These are phyloP conservation scores for Paedocypris micromegethes DNA, from an alignment of 2,797 vertebrate genomes.

Conservation along the genomic window DNA sequence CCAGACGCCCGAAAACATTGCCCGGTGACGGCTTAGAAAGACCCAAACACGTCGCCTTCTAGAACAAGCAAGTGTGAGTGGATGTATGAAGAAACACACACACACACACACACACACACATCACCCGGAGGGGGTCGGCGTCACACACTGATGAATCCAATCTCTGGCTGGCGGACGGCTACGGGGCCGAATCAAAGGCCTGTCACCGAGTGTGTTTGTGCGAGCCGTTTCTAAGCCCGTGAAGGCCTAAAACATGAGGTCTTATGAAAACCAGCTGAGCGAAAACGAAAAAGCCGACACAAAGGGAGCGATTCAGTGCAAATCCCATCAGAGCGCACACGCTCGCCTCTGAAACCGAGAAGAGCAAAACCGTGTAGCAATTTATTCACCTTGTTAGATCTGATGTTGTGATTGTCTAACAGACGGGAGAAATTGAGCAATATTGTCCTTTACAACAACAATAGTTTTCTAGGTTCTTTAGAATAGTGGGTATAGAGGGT, in stretches of 20 bases:
- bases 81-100: slow-evolving; percentile 10
- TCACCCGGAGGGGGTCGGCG: slow-evolving; percentile 13
- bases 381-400: neutral
- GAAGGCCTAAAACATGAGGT: slow-evolving; percentile 16
- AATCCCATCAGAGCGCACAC: neutral
- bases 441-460: no score
- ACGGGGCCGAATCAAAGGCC: slow-evolving; percentile 34
- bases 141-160: slow-evolving; percentile 23
- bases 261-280: slow-evolving; percentile 41
- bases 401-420: no score
- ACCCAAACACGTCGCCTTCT: slow-evolving; percentile 3
- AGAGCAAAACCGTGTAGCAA: no score
- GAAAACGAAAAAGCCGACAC: slow-evolving; percentile 18
- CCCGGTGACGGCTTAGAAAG: slow-evolving; percentile 3
- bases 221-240: slow-evolving; percentile 23
- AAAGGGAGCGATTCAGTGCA: slow-evolving; percentile 26
- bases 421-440: no score
- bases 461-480: no score
- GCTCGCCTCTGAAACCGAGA: no score
- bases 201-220: slow-evolving; percentile 37
- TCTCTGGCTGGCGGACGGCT: slow-evolving; percentile 16
- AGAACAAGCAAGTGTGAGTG: slow-evolving; percentile 21
- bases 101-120: slow-evolving; percentile 22
- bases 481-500: no score
- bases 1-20: slow-evolving; percentile 3